Base-by-base conservation (phyloP, 2,888 invertebrate genomes). In the Drosophila leonis region DNA sequence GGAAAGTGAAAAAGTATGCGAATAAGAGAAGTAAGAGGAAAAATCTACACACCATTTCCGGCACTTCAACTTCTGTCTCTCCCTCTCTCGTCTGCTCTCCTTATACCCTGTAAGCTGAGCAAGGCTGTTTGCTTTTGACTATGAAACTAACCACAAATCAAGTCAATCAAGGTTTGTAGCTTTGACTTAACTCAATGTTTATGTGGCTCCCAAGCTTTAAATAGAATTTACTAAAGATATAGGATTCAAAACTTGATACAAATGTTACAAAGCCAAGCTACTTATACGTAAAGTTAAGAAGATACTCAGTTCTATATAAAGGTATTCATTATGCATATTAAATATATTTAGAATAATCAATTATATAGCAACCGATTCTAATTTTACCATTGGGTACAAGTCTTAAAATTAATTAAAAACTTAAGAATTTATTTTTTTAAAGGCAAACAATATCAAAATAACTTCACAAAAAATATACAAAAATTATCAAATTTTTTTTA, bases 1-100 rank as follows among this genome's bases (percentile, higher is more conserved):
- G 42, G 42, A 74, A 69, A 62, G 48, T 54, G 39, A 7, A 29
- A 44, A 48, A 56, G 59, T 37, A 46, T 59, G 49, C 29, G 42
- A 52, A 35, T 39, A 49, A 60, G 39, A 49, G n/a, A 46, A 29
- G 20, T 60, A 55, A 51, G 49, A 51, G 57, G 37, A 51, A 69
- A 71, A 74, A 76, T 78, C 57, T 63, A 68, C 72, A 52, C 69
- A 74, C 80, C 80, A 82, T 82, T 82, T 87, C 88, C 82, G 88
- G 66, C 77, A 80, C 85, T 89, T 82, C 59, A 84, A 75, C 75
- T 88, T 75, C 24, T 24, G 2, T 24, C 24, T 24, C 24, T 75
- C 72, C 57, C 27, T 20, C n/a, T 1, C 27, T 29, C n/a, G 5
- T 20, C 67, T 27, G 18, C 44, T 46, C 49, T 18, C 2, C 27